Conservation (phyloP, 2,888 invertebrate genomes). For the Euphydryas editha region DNA sequence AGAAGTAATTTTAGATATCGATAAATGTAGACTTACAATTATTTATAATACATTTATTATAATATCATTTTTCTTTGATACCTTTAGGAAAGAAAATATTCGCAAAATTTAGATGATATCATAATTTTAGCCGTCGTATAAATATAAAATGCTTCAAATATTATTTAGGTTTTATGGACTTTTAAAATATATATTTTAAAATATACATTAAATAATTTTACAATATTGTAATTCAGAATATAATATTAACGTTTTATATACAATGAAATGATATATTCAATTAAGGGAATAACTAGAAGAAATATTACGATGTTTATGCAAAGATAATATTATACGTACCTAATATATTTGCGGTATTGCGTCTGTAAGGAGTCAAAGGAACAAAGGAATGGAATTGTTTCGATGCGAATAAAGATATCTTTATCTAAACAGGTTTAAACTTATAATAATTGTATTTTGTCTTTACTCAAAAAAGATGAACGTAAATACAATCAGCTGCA, state of each 20-base stretch:
- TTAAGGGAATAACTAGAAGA: neutral
- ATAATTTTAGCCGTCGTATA: too few relatives aligned
- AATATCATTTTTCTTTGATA: too few relatives aligned
- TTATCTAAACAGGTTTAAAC: neutral
- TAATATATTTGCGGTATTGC: neutral
- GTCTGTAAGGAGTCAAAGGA: neutral
- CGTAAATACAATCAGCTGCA: neutral
- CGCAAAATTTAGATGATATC: too few relatives aligned
- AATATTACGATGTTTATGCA: neutral
- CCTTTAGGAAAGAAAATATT: too few relatives aligned
- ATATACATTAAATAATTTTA: too few relatives aligned
- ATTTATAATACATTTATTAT: too few relatives aligned
- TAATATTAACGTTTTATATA: neutral
- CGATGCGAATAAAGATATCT: neutral
- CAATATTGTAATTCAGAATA: neutral
- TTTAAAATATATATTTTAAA: too few relatives aligned
- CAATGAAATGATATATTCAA: neutral
- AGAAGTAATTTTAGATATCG: too few relatives aligned
- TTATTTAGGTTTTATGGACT: too few relatives aligned
- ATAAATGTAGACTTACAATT: too few relatives aligned
- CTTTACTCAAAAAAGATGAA: neutral
- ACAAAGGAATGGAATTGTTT: constrained; percentile 6
- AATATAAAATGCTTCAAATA: too few relatives aligned
- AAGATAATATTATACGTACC: neutral
- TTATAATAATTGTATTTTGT: neutral